These are phyloP conservation scores for Mimachlamys varia DNA, from an alignment of 2,888 invertebrate species.

Conservation along the genomic window DNA sequence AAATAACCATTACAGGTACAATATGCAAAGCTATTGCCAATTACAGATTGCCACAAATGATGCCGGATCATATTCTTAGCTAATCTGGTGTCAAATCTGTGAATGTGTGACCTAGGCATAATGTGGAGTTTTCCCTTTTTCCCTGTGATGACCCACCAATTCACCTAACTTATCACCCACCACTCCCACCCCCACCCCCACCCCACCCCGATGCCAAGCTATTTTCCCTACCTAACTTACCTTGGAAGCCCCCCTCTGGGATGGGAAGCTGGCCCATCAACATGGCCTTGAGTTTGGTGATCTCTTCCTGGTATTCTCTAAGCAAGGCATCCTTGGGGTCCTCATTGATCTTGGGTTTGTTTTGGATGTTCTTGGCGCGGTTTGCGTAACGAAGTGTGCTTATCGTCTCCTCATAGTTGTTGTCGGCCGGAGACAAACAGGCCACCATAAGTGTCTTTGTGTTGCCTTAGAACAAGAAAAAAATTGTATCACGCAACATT, in stretches of 20 bases:
- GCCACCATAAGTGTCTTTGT: conserved; percentile 95
- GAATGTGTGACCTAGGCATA: too few relatives aligned
- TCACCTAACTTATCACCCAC: too few relatives aligned
- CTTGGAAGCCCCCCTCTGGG: conserved; percentile 58
- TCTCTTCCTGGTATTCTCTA: conserved; percentile 89
- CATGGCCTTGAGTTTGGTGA: conserved; percentile 84
- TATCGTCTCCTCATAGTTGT: conserved; percentile 92
- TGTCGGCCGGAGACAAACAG: conserved; percentile 91
- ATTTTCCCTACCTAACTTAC: not conserved
- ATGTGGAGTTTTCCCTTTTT: too few relatives aligned
- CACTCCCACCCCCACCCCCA: too few relatives aligned
- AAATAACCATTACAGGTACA: too few relatives aligned
- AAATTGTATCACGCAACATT: too few relatives aligned
- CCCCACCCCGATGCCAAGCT: too few relatives aligned
- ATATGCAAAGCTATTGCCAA: too few relatives aligned
- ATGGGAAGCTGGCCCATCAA: conserved; percentile 78
- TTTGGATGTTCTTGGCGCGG: conserved; percentile 91
- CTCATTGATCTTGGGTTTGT: conserved; percentile 91
- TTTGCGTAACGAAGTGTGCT: conserved; percentile 92
- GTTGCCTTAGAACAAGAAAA: conserved; percentile 83
- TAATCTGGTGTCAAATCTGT: too few relatives aligned
- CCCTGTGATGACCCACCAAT: too few relatives aligned
- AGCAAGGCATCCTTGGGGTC: conserved; percentile 84
- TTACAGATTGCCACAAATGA: too few relatives aligned
- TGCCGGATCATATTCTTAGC: too few relatives aligned